Percentiles rank a stretch among this genome's conserved stretches.
These are phyloP conservation scores for Eulemur rubriventer DNA, from an alignment of 2,797 vertebrate species.

Conservation along the genomic window DNA sequence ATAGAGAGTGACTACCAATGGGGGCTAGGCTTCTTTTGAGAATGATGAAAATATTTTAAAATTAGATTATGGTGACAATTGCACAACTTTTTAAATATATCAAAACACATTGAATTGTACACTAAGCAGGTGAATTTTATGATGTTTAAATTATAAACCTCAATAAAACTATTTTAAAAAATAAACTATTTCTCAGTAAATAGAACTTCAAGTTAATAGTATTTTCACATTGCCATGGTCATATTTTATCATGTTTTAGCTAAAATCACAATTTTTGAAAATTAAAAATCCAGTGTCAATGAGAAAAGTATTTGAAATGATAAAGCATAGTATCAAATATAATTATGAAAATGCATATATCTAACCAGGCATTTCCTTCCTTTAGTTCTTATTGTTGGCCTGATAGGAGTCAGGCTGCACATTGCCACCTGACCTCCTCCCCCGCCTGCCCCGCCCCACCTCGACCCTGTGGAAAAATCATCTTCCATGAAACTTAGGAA, in stretches of 20 bases:
- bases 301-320: not conserved
- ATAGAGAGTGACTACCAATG: not conserved
- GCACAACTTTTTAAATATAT: not conserved
- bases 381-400: not conserved
- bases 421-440: no score
- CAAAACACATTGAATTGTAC: not conserved
- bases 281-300: not conserved
- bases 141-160: not conserved
- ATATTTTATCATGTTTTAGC: not conserved
- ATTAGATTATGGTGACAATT: not conserved
- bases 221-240: not conserved
- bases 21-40: not conserved
- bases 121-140: not conserved
- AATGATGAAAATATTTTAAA: not conserved
- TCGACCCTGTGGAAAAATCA: no score
- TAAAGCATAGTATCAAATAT: not conserved
- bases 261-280: not conserved
- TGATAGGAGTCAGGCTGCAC: no score
- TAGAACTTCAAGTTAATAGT: not conserved
- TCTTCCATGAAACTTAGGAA: no score
- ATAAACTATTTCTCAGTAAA: not conserved
- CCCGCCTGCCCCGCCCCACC: no score
- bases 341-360: not conserved
- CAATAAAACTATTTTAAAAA: not conserved
- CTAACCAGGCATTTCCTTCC: conserved; percentile 2